Evolutionary conservation across 2,888 invertebrate genomes (phyloP).

Genomic region (Marasmarcha lunaedactyla): DNA sequence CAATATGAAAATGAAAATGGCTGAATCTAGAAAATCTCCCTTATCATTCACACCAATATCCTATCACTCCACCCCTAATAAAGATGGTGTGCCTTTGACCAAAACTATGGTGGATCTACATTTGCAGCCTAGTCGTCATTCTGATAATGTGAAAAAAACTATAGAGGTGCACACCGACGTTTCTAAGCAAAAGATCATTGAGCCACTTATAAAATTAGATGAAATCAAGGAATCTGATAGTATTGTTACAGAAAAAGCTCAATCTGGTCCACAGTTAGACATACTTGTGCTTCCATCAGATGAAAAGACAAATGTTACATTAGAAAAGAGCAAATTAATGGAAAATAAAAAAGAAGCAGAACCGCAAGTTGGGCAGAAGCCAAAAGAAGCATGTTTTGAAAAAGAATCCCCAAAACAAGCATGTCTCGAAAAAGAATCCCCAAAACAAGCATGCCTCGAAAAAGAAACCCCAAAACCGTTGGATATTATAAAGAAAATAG

Average conservation of each 20-base stretch:
- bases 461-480: no score
- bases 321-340: no score
- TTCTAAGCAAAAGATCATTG: slow-evolving; percentile 31
- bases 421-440: no score
- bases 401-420: no score
- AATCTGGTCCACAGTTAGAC: not conserved
- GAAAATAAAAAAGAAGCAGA: no score
- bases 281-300: no score
- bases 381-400: no score
- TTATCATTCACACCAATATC: slow-evolving; percentile 52
- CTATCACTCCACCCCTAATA: slow-evolving; percentile 58
- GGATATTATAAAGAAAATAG: no score
- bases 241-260: not conserved
- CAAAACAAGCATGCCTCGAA: no score
- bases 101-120: slow-evolving; percentile 61
- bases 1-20: slow-evolving; percentile 45
- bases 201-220: slow-evolving; percentile 11
- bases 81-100: slow-evolving; percentile 55
- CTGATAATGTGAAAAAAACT: slow-evolving; percentile 55
- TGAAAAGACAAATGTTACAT: no score
- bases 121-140: slow-evolving; percentile 50
- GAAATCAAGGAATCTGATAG: not conserved
- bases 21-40: slow-evolving; percentile 53
- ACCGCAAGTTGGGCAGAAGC: no score
- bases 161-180: slow-evolving; percentile 58